Evolutionary conservation across 1,140 invertebrate species (phyloP).

Genomic region (Ceratina japonica): DNA sequence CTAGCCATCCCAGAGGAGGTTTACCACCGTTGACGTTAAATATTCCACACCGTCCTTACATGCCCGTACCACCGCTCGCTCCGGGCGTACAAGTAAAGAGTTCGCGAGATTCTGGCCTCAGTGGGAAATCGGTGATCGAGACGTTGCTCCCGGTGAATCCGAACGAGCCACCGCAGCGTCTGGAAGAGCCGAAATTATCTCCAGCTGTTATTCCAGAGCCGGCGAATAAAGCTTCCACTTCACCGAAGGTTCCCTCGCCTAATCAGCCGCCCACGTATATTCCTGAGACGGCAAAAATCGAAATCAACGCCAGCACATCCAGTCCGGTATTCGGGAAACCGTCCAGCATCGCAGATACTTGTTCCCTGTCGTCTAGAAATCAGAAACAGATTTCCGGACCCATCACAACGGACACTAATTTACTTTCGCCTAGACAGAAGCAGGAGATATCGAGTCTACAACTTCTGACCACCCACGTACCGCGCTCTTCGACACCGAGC

Average conservation of each 20-base stretch:
- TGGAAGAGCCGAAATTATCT: constrained; percentile 75
- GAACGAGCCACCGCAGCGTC: constrained; percentile 64
- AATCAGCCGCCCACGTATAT: constrained; percentile 78
- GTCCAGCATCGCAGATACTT: constrained; percentile 55
- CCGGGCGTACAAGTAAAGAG: constrained; percentile 68
- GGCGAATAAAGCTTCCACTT: constrained; percentile 75
- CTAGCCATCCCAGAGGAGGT: constrained; percentile 74
- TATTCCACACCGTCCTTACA: constrained; percentile 75
- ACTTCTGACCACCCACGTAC: constrained; percentile 71
- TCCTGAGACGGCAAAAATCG: constrained; percentile 77
- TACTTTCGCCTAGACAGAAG: constrained; percentile 71
- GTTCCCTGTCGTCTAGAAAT: constrained; percentile 61
- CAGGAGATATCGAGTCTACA: constrained; percentile 70
- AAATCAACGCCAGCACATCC: constrained; percentile 71
- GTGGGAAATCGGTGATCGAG: constrained; percentile 74
- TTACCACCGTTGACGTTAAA: constrained; percentile 74
- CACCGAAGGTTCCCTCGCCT: constrained; percentile 77
- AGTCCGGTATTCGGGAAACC: constrained; percentile 68
- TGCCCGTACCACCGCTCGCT: constrained; percentile 71
- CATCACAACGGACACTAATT: constrained; percentile 56
- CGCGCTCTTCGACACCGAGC: constrained; percentile 77
- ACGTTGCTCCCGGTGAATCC: constrained; percentile 72
- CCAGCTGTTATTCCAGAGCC: constrained; percentile 72
- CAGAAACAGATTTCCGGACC: constrained; percentile 61
- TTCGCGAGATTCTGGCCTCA: constrained; percentile 59